These are phyloP conservation scores for Apodemia duryi DNA, from an alignment of 2,888 invertebrate species.

Conservation along the genomic window DNA sequence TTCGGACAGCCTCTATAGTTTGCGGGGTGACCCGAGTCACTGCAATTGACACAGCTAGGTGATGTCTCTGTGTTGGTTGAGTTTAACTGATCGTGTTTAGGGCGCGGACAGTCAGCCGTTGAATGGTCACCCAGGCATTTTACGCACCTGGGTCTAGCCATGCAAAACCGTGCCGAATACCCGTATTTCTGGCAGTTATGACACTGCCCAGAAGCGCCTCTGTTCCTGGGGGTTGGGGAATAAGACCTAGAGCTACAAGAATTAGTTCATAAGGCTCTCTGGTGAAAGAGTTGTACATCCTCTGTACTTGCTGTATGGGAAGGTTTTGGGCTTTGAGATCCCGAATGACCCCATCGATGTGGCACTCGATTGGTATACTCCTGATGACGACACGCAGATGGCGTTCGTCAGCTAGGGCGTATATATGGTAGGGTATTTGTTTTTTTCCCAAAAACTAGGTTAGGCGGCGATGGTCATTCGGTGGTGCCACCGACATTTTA, in stretches of 20 bases:
- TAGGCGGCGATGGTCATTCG: not conserved
- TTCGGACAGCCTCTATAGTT: constrained; percentile 22
- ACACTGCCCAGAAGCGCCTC: not conserved
- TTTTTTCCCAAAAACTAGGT: not conserved
- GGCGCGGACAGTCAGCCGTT: constrained; percentile 15
- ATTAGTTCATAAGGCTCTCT: no score
- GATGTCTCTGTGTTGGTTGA: not conserved
- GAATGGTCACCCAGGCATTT: constrained; percentile 24
- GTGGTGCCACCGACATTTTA: not conserved
- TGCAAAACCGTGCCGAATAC: constrained; percentile 19
- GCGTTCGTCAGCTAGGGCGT: no score
- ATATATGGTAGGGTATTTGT: no score
- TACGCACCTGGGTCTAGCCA: constrained; percentile 22
- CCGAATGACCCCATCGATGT: no score
- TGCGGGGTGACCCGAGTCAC: constrained; percentile 20
- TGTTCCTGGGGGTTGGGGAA: not conserved
- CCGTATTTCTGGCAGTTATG: constrained; percentile 23
- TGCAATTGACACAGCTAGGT: constrained; percentile 19
- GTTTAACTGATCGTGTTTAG: not conserved
- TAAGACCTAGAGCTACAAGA: no score
- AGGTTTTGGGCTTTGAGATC: no score
- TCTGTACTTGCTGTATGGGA: no score
- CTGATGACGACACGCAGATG: no score
- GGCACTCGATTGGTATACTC: no score
- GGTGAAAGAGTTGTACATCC: no score